These are phyloP conservation scores for Ectemnius lituratus DNA, from an alignment of 2,888 invertebrate genomes.

Conservation along the genomic window DNA sequence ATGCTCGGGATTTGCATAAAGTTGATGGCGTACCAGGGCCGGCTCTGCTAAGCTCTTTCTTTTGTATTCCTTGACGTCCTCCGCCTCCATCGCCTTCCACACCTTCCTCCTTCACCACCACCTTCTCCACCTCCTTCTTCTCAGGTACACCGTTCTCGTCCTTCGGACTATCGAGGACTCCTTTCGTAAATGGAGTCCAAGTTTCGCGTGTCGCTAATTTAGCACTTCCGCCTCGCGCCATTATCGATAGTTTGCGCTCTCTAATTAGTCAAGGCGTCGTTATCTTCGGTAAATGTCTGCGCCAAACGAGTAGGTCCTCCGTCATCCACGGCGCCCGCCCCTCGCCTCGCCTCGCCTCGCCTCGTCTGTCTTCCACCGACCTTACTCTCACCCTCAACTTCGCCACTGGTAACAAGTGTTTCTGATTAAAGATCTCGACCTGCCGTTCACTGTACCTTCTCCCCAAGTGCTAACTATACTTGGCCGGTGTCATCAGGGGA, in stretches of 20 bases:
- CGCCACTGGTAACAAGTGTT: too few species aligned
- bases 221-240: constrained; percentile 47
- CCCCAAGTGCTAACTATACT: too few species aligned
- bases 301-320: neutral
- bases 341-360: too few species aligned
- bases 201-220: constrained; percentile 57
- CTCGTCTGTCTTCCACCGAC: too few species aligned
- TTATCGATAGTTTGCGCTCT: constrained; percentile 50
- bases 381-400: neutral
- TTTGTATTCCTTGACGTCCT: constrained; percentile 24
- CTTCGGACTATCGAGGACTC: too few species aligned
- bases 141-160: too few species aligned
- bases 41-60: constrained; percentile 15
- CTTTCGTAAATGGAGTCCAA: constrained; percentile 48
- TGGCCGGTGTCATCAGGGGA: too few species aligned
- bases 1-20: constrained; percentile 41
- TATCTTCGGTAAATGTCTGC: constrained; percentile 25
- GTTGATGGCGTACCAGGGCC: constrained; percentile 25
- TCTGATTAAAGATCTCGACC: too few species aligned
- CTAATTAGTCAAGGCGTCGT: constrained; percentile 51
- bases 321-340: too few species aligned
- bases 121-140: neutral
- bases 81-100: neutral
- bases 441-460: too few species aligned
- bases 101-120: neutral